Evolutionary conservation across 2,797 vertebrate genomes (phyloP), one percentile per base, ranked within the genome.

Genomic region (Onychomys torridus): DNA sequence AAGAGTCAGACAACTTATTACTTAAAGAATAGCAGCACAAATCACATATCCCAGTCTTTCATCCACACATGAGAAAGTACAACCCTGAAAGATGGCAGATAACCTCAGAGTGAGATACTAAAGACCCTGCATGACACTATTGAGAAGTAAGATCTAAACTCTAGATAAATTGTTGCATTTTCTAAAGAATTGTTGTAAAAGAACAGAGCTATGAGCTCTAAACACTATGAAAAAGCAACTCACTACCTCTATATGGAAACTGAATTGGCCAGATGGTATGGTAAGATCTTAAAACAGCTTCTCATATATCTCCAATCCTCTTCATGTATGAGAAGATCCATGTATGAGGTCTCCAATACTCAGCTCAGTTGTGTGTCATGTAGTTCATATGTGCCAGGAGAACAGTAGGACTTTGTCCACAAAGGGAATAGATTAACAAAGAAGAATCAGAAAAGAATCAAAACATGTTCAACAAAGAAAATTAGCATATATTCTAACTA

Each of bases 61-160:
- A 32, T 3, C 1, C 14, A 16, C 0, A 10, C 0, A n/a, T 2
- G 7, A 14, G 11, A 71, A 73, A 65, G 2, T 0, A 14, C 1
- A n/a, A 37, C 0, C 40, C 6, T 49, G 3, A 61, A 79, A 34
- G 0, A 27, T 34, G 27, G 3, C 3, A 3, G 16, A 46, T 19
- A 16, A 63, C 10, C 16, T 2, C 2, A 37, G 5, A 29, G 0
- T 0, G 6, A 73, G 14, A 25, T 52, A 12, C 6, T 2, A 34
- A 40, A 27, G 27, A 17, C 1, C 2, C 5, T 40, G 10, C 12
- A 17, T 17, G 5, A 27, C 27, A 4, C 6, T 11, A 0, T 12
- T 59, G 25, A 37, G 14, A 52, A 34, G 17, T 27, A 10, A 84
- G 8, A 55, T 17, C 6, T 59, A 27, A 27, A n/a, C 8, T 3